Evolutionary conservation across 2,797 vertebrate genomes (phyloP).

Genomic region (Gorsachius magnificus): DNA sequence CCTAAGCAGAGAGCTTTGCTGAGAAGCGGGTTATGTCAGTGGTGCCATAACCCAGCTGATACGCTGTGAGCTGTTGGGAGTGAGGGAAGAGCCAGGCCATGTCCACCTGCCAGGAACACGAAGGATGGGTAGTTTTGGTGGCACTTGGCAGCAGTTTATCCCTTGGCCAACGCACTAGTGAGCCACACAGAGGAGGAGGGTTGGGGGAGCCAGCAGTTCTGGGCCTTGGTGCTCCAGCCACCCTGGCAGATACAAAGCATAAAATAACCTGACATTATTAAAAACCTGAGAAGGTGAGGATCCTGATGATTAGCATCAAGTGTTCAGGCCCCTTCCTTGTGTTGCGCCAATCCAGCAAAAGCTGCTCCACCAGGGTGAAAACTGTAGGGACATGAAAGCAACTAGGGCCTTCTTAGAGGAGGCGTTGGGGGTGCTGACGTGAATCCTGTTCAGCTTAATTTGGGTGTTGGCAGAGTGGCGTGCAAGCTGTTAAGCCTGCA

Average conservation of each 20-base stretch:
- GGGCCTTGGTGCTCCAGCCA: background rate
- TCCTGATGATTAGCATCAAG: background rate
- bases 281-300: background rate
- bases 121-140: background rate
- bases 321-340: background rate
- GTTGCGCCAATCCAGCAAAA: background rate
- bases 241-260: background rate
- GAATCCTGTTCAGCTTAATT: background rate
- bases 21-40: background rate
- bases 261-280: background rate
- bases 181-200: background rate
- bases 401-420: background rate
- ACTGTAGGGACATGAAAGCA: background rate
- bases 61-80: background rate
- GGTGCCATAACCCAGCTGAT: background rate
- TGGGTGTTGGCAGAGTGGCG: background rate
- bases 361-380: background rate
- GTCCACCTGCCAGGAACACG: background rate
- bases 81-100: background rate
- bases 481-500: background rate
- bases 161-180: background rate
- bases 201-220: background rate
- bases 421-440: accelerated
- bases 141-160: background rate
- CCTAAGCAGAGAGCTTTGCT: background rate